phyloP scores from a whole-genome alignment of 2,888 invertebrate genomes.

The Drosophila picticornis region DNA sequence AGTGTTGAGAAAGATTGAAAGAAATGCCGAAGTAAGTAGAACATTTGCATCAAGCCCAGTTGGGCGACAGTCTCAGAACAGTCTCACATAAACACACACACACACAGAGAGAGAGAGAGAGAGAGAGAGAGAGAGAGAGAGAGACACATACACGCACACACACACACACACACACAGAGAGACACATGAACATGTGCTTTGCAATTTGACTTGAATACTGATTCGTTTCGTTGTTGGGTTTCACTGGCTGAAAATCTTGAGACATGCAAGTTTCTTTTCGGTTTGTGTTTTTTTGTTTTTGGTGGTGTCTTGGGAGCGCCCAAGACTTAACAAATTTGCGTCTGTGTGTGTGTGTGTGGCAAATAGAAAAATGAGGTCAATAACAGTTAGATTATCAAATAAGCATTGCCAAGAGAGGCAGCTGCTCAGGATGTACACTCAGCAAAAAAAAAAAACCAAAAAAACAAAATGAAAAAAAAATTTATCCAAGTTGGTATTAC shows the following conservation, averaged over 20 bases:
- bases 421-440: background rate
- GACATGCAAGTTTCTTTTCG: slow-evolving; percentile 9
- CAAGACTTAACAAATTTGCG: slow-evolving; percentile 45
- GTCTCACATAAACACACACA: background rate
- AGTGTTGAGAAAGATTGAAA: background rate
- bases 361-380: slow-evolving; percentile 77
- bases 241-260: slow-evolving; percentile 6
- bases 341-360: slow-evolving; percentile 31
- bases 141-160: slow-evolving; percentile 4
- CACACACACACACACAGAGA: background rate
- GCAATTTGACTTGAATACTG: slow-evolving; percentile 26
- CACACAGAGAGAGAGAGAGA: background rate
- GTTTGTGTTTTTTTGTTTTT: background rate
- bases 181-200: slow-evolving; percentile 1
- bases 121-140: too few species aligned
- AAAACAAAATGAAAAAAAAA: background rate
- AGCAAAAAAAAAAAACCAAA: background rate
- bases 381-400: slow-evolving; percentile 82
- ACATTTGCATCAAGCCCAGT: background rate
- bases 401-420: slow-evolving; percentile 64
- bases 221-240: slow-evolving; percentile 26
- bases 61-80: background rate
- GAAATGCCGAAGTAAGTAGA: background rate
- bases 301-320: slow-evolving; percentile 2
- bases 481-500: background rate